A percentile compares a stretch with the other conserved stretches of the same genome.
phyloP scores from a whole-genome alignment of 2,113 vertebrate genomes.

The Python bivittatus region DNA sequence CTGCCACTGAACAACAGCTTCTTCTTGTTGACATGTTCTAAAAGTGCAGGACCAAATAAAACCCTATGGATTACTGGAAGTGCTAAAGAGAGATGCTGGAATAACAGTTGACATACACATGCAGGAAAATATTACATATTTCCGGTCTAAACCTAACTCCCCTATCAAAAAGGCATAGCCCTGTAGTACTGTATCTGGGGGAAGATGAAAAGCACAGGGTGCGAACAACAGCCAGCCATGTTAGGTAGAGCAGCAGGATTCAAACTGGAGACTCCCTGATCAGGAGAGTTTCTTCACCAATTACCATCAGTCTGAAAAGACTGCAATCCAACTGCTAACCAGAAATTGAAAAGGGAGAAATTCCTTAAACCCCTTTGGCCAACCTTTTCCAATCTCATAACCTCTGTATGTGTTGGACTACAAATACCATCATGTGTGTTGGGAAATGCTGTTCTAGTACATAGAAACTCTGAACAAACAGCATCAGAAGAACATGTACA shows the following conservation, averaged over 20 bases:
- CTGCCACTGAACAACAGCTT: neutral
- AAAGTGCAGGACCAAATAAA: neutral
- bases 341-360: neutral
- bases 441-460: neutral
- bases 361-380: neutral
- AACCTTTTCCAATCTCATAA: neutral
- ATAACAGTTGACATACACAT: neutral
- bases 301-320: neutral
- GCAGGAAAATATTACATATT: neutral
- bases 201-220: neutral
- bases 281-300: neutral
- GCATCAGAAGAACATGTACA: neutral
- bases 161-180: neutral
- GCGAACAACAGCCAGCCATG: neutral
- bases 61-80: neutral
- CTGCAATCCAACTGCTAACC: neutral
- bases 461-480: neutral
- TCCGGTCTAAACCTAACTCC: neutral
- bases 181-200: neutral
- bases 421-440: neutral
- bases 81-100: neutral
- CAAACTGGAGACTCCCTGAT: neutral
- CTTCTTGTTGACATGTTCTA: neutral
- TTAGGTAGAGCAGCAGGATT: neutral
- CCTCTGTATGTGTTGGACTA: neutral